phyloP scores from a whole-genome alignment of 2,113 vertebrate genomes.

The Cisticola juncidis region DNA sequence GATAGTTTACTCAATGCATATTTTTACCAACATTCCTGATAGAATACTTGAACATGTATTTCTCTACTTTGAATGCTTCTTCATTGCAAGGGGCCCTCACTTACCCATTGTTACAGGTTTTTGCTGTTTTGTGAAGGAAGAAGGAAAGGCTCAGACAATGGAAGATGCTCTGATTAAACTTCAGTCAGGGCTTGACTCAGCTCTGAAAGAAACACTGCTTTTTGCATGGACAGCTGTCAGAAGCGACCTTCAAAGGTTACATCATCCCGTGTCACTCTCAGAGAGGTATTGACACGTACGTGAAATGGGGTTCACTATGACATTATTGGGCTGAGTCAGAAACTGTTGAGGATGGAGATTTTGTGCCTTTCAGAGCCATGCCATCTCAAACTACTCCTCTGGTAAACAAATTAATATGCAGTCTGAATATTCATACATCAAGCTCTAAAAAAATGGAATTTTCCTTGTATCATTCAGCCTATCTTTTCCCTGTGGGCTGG shows the following conservation, averaged over 20 bases:
- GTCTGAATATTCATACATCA: neutral
- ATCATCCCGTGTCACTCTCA: neutral
- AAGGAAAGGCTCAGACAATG: neutral
- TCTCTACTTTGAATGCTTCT: slow-evolving; percentile 59
- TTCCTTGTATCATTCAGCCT: neutral
- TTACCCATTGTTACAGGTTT: neutral
- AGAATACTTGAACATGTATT: slow-evolving; percentile 58
- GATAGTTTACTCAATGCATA: neutral
- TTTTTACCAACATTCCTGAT: slow-evolving; percentile 77
- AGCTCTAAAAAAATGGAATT: neutral
- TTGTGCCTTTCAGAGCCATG: slow-evolving; percentile 15
- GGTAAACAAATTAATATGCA: neutral
- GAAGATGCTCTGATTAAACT: neutral
- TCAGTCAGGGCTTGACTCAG: neutral
- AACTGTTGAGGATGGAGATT: neutral
- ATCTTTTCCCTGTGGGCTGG: neutral
- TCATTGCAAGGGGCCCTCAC: neutral
- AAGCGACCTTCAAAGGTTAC: neutral
- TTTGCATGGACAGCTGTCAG: neutral
- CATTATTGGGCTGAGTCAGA: neutral
- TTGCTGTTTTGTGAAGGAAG: slow-evolving; percentile 25
- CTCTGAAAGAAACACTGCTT: neutral
- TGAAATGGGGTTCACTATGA: neutral
- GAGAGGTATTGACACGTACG: neutral
- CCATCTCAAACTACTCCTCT: neutral